These are phyloP conservation scores for Mesoclemmys tuberculata DNA, from an alignment of 2,113 vertebrate species.

Conservation along the genomic window DNA sequence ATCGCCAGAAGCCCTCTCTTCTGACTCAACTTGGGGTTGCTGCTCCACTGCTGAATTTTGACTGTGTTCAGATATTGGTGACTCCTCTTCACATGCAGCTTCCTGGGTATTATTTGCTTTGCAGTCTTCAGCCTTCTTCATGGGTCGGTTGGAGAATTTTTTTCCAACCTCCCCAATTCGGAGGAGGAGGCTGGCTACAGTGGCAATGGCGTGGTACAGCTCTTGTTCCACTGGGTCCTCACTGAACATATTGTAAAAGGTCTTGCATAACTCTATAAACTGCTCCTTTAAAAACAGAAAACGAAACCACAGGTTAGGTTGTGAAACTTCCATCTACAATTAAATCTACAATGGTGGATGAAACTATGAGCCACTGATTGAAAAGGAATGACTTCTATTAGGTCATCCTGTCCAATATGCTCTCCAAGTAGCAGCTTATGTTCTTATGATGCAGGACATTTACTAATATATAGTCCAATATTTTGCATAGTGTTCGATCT, in stretches of 20 bases:
- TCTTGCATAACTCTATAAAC: conserved; percentile 98
- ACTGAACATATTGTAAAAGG: conserved; percentile 98
- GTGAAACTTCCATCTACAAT: neutral
- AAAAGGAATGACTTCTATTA: neutral
- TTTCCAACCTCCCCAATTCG: conserved; percentile 96
- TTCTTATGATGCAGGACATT: neutral
- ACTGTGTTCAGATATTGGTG: conserved; percentile 49
- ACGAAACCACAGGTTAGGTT: neutral
- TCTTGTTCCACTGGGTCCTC: conserved; percentile 91
- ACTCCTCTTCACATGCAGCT: conserved; percentile 66
- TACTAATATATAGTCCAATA: neutral
- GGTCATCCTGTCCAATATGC: neutral
- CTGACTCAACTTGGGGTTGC: conserved; percentile 49
- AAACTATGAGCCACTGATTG: neutral
- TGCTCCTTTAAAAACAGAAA: conserved; percentile 87
- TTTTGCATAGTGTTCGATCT: neutral
- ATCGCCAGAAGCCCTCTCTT: conserved; percentile 52
- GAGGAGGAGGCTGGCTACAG: conserved; percentile 94
- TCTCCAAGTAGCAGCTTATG: neutral
- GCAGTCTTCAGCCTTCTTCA: conserved; percentile 75
- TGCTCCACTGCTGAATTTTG: conserved; percentile 62
- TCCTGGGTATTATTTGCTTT: conserved; percentile 43
- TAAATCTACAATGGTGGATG: neutral
- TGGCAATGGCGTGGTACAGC: conserved; percentile 96
- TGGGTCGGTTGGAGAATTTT: conserved; percentile 83